Percentiles rank a stretch among this genome's conserved stretches.
phyloP scores from a whole-genome alignment of 2,888 invertebrate species.

The Nycteola revayana region DNA sequence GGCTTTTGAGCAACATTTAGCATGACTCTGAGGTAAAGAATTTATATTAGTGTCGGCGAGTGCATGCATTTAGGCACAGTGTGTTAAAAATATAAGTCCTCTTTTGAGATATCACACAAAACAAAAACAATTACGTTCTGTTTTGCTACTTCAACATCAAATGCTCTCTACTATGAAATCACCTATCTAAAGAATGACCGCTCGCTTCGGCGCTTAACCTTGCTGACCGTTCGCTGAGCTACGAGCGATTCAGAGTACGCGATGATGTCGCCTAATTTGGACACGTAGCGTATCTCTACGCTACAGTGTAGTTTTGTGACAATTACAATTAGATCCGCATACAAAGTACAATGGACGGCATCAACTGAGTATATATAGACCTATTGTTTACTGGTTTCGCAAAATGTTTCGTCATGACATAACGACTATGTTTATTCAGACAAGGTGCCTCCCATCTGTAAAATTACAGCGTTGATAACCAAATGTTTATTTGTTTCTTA shows the following conservation, averaged over 20 bases:
- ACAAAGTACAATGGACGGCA: constrained; percentile 55
- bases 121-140: too few relatives aligned
- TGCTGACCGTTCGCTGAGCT: too few relatives aligned
- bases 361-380: constrained; percentile 53
- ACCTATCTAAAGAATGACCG: too few relatives aligned
- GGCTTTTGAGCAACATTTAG: constrained; percentile 8
- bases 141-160: too few relatives aligned
- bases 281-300: constrained; percentile 15
- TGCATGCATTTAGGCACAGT: too few relatives aligned
- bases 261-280: constrained; percentile 21
- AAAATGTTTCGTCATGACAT: constrained; percentile 58
- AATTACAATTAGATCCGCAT: constrained; percentile 61
- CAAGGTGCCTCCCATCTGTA: constrained; percentile 20
- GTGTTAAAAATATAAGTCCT: too few relatives aligned
- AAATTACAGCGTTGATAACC: constrained; percentile 14
- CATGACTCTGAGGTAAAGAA: constrained; percentile 4
- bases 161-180: too few relatives aligned
- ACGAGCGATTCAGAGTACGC: too few relatives aligned
- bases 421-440: constrained; percentile 40
- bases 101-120: too few relatives aligned
- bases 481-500: constrained; percentile 7
- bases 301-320: constrained; percentile 46
- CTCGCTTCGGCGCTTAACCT: too few relatives aligned
- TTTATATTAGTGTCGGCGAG: constrained; percentile 3
- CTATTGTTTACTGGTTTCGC: constrained; percentile 59